These are phyloP conservation scores for Lophura swinhoii DNA, from an alignment of 2,797 vertebrate species.

Conservation along the genomic window DNA sequence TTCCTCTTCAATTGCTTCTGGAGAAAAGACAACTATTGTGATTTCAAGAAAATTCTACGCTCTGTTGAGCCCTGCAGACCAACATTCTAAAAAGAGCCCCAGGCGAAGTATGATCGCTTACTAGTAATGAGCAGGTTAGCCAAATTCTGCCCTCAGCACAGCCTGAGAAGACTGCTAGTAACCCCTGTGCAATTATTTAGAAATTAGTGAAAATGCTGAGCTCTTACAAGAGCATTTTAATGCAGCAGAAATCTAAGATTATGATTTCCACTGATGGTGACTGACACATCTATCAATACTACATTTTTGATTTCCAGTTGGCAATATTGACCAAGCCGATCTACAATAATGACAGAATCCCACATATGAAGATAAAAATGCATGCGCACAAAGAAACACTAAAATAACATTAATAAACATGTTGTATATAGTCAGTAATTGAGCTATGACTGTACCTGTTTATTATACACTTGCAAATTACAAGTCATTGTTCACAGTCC, in stretches of 20 bases:
- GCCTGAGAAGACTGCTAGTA: neutral
- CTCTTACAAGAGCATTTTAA: neutral
- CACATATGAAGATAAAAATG: neutral
- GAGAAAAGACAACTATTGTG: neutral
- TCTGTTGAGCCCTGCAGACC: neutral
- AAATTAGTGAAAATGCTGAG: neutral
- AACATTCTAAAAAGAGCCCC: neutral
- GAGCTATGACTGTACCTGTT: neutral
- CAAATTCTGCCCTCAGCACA: neutral
- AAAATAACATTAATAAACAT: constrained; percentile 19
- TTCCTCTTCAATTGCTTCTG: neutral
- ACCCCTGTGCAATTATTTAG: neutral
- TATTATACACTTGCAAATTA: constrained; percentile 20
- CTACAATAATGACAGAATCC: neutral
- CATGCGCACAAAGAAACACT: neutral
- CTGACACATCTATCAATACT: neutral
- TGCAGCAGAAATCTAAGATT: neutral
- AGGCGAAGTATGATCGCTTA: fast-evolving
- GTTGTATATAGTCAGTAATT: constrained; percentile 3
- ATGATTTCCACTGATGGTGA: neutral
- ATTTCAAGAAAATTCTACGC: neutral
- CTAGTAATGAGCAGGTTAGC: neutral
- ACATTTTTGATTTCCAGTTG: neutral
- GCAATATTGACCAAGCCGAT: neutral
- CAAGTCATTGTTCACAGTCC: neutral